Evolutionary conservation across 2,888 invertebrate genomes (phyloP), one percentile per base, ranked within the genome.

Genomic region (Torymus auratus): DNA sequence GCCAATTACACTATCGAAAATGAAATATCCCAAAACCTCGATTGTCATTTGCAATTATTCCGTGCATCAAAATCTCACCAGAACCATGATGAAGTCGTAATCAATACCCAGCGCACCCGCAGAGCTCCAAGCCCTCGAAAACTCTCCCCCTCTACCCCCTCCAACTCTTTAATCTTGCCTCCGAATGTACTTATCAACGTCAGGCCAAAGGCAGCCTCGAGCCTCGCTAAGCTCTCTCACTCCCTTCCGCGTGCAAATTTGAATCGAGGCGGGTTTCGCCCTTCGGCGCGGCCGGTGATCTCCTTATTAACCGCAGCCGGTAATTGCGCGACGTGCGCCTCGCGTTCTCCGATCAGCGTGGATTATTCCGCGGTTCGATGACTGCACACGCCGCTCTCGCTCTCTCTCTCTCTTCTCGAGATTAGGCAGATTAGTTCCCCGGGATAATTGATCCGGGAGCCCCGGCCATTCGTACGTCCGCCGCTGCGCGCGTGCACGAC

Each of bases 301-400:
- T 90, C 88, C 90, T 91, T 91, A 90, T 91, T 90, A 91, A 90
- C 90, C 90, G 86, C 90, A 89, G 86, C 86, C 89, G 89, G 87
- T 90, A 90, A 90, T 90, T 90, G 89, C 89, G 84, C 85, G 85
- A 85, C 84, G 88, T 85, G 80, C 83, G 83, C 85, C 41, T 41
- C 41, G 86, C 85, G 86, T 41, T 41, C 41, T 41, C 41, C 87
- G 88, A 84, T 87, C 88, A 86, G 85, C 86, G 87, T 86, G 88
- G 88, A 90, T 89, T 90, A 90, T 87, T 85, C 86, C 84, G 87
- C 89, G 88, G 88, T 86, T 88, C 89, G 86, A 84, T 89, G 79
- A 56, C 74, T 71, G 56, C 72, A 69, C 56, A 41, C 67, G 83
- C 79, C 80, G 41, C 71, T n/a, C 52, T 41, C 17, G 28, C 75